Evolutionary conservation across 1,140 invertebrate species (phyloP).

Genomic region (Eurosta solidaginis): DNA sequence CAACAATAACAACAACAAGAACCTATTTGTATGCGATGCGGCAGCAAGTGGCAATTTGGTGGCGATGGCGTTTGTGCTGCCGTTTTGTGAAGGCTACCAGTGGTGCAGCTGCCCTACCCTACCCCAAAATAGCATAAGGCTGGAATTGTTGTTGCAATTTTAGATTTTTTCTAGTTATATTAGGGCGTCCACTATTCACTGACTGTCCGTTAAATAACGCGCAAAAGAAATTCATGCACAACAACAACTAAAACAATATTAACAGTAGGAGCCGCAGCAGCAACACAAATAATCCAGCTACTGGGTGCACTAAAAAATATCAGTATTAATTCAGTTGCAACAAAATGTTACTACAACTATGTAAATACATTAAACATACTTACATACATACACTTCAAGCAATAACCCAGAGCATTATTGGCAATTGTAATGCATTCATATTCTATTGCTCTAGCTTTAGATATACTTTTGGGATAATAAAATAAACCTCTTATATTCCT

Average conservation of each 20-base stretch:
- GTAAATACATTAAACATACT: background rate
- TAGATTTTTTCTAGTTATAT: background rate
- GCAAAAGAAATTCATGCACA: no score
- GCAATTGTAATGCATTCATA: slow-evolving; percentile 13
- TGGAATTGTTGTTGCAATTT: background rate
- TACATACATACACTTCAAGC: background rate
- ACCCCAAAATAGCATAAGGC: background rate
- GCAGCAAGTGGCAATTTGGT: slow-evolving; percentile 7
- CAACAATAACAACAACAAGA: no score
- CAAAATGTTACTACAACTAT: slow-evolving; percentile 14
- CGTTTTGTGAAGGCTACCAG: background rate
- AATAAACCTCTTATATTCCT: slow-evolving; percentile 46
- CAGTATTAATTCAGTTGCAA: slow-evolving; percentile 28
- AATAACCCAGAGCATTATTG: slow-evolving; percentile 34
- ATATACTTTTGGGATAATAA: slow-evolving; percentile 59
- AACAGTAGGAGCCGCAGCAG: background rate
- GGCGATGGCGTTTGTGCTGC: slow-evolving; percentile 14
- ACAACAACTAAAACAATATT: background rate
- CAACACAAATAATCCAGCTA: background rate
- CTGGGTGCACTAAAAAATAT: slow-evolving; percentile 35
- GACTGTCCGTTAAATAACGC: no score
- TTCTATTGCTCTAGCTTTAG: slow-evolving; percentile 42
- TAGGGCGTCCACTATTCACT: background rate
- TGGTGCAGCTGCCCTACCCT: background rate
- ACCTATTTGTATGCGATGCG: background rate